Evolutionary conservation across 2,113 vertebrate genomes (phyloP), one percentile per base, ranked within the genome.

Genomic region (Crotophaga sulcirostris): DNA sequence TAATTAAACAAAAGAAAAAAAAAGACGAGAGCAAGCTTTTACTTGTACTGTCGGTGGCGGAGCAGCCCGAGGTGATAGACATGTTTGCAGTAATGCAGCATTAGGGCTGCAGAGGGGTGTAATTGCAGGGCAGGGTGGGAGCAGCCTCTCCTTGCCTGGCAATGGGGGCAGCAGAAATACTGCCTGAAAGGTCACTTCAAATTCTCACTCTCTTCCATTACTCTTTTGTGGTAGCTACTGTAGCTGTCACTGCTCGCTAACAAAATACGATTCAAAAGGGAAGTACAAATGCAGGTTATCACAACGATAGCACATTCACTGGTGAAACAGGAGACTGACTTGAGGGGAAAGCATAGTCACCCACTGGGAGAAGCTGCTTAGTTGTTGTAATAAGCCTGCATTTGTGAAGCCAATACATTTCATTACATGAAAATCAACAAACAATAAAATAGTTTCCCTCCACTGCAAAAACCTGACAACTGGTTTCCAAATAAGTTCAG

Each of bases 21-120:
- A 49, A 49, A 49, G 18, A 11, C 21, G 19, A 20, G 29, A 11
- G 29, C 23, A 51, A 47, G 17, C 84, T 96, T 97, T 97, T 94
- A 92, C 84, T 95, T 90, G 75, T 72, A 59, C 26, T 58, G 47
- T 97, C 93, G 36, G 96, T 94, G 94, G 89, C 88, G 92, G 89
- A 94, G 92, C 93, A 97, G 95, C 87, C 95, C 13, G 52, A 94
- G 97, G 97, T 96, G 95, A 94, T 93, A 97, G 94, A 97, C 90
- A 82, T 90, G 66, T 90, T 89, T 79, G 95, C 83, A 93, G 62
- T 44, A 93, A 86, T 16, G 56, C n/a, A 97, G 84, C 83, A 74
- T 95, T 92, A 96, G 9, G 47, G 94, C 76, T 92, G 95, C 95
- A 88, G 47, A 95, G 75, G 63, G 78, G 67, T 75, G 96, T 97